Conservation (phyloP, 2,888 invertebrate species). For the Eristalinus sepulchralis region DNA sequence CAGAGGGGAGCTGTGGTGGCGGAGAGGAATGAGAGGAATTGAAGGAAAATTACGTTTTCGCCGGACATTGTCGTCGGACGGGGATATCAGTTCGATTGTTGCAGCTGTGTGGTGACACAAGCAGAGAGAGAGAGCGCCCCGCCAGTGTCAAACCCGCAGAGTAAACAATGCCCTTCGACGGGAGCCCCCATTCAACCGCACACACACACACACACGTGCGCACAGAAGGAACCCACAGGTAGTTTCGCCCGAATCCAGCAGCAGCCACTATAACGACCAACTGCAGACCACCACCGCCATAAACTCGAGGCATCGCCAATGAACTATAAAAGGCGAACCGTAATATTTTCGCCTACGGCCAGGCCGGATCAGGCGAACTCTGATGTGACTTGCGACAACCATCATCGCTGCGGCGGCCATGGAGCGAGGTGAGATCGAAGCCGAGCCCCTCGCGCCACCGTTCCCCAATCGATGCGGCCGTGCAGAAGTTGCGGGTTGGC, state of each 20-base stretch:
- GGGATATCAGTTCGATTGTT: slow-evolving; percentile 31
- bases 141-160: slow-evolving; percentile 64
- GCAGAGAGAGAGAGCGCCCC: slow-evolving; percentile 16
- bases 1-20: neutral
- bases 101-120: slow-evolving; percentile 44
- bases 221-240: slow-evolving; percentile 61
- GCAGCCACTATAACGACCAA: slow-evolving; percentile 31
- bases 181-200: slow-evolving; percentile 42
- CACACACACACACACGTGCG: neutral
- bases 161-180: slow-evolving; percentile 33
- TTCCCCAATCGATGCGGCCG: neutral
- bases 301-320: slow-evolving; percentile 25
- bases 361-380: neutral
- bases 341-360: slow-evolving; percentile 45
- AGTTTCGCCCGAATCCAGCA: slow-evolving; percentile 45
- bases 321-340: slow-evolving; percentile 56
- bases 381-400: slow-evolving; percentile 63
- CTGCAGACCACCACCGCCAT: slow-evolving; percentile 44
- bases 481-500: neutral
- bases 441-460: neutral
- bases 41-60: slow-evolving; percentile 58
- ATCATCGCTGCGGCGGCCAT: slow-evolving; percentile 41
- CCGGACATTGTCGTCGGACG: slow-evolving; percentile 34
- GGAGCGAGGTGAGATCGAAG: slow-evolving; percentile 10
- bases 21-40: slow-evolving; percentile 17